A percentile compares a stretch with the other conserved stretches of the same genome.
These are phyloP conservation scores for Bombus terrestris DNA, from an alignment of 1,140 invertebrate species.

Conservation along the genomic window DNA sequence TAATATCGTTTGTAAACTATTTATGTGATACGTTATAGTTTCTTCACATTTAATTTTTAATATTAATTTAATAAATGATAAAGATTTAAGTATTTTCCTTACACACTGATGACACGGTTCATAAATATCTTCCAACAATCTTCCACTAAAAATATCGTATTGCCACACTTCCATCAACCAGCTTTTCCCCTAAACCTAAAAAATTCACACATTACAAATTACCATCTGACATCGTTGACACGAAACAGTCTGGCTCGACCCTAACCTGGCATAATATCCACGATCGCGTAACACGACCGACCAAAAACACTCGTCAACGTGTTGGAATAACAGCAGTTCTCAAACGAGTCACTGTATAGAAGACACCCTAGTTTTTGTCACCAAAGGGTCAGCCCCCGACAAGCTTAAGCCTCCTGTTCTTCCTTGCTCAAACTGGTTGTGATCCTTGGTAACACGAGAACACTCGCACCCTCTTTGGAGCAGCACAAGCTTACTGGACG, in stretches of 20 bases:
- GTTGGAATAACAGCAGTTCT: conserved; percentile 7
- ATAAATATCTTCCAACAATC: not conserved
- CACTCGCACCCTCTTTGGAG: conserved; percentile 60
- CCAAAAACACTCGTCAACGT: conserved; percentile 3
- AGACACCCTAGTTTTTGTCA: conserved; percentile 68
- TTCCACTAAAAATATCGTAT: not conserved
- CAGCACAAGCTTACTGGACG: conserved; percentile 71
- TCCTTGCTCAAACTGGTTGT: conserved; percentile 7
- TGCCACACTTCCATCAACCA: not conserved
- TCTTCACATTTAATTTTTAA: not conserved
- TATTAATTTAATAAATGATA: too few relatives aligned
- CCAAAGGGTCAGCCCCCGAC: conserved; percentile 15
- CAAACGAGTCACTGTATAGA: conserved; percentile 34
- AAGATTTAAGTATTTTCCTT: too few relatives aligned
- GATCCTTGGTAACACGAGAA: conserved; percentile 56
- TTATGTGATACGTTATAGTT: not conserved
- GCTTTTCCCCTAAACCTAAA: not conserved
- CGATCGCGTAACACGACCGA: conserved; percentile 2
- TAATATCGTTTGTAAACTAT: not conserved
- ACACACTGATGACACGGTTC: not conserved
- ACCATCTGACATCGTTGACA: not conserved
- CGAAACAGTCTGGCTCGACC: not conserved
- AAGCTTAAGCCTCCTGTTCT: not conserved
- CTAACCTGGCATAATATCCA: not conserved
- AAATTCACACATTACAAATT: not conserved